Evolutionary conservation across 2,888 invertebrate species (phyloP), one percentile per base, ranked within the genome.

Genomic region (Ochropleura plecta): DNA sequence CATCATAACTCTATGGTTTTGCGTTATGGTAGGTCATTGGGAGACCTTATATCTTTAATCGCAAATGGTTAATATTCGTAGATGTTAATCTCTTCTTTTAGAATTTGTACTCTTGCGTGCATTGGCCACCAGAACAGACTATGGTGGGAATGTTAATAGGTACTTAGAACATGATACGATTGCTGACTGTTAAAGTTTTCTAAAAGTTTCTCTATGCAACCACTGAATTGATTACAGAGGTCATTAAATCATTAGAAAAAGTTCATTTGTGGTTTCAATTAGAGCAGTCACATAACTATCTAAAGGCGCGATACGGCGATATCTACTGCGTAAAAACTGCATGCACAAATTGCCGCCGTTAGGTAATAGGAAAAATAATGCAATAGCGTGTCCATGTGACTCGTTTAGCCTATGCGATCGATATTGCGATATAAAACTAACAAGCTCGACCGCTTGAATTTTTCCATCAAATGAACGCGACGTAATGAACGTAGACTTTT

Each of bases 361-460:
- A 66, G n/a, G 74, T 79, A 83, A 79, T 74, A 73, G 62, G 53
- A 74, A 85, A 85, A 63, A 55, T 76, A 76, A 73, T 74, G 74
- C 76, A 76, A 73, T 79, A 48, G 79, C 77, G 70, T 80, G 70
- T 63, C 68, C 69, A 49, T 68, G 49, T 60, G 46, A 53, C 30
- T 30, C 30, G 73, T 55, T 76, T 59, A 67, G 64, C 51, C 62
- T 73, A 59, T 63, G 48, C 60, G 51, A 79, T 84, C 83, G 62
- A 74, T 71, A 78, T 76, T 77, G 68, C 78, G 63, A 60, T 67
- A 70, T 53, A 75, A 59, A 51, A 66, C 3, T 64, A 82, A 76
- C 73, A 74, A 79, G 75, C 40, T 81, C 48, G 48, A 53, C 42
- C 40, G 48, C 60, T 78, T 73, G 60, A 72, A 51, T 78, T 76